phyloP scores from a whole-genome alignment of 2,797 vertebrate species.

The Huso huso region DNA sequence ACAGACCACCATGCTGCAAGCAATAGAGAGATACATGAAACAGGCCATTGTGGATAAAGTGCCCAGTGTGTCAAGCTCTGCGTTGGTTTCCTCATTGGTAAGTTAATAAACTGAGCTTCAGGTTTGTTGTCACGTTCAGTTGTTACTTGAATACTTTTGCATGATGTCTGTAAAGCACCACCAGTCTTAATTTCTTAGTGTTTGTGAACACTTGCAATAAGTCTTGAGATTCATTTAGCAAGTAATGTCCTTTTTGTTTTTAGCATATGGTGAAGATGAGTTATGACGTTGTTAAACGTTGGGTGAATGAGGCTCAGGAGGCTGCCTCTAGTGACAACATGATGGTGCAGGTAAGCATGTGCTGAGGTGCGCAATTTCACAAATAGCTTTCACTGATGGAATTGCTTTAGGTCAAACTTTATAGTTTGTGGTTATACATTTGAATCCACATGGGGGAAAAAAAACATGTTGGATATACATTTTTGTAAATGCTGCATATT shows the following conservation, averaged over 20 bases:
- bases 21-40: constrained; percentile 96
- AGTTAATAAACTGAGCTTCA: constrained; percentile 21
- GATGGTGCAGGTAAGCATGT: constrained; percentile 84
- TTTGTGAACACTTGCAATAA: too few relatives aligned
- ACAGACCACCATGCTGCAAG: constrained; percentile 93
- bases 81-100: constrained; percentile 90
- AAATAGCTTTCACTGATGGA: neutral
- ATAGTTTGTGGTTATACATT: neutral
- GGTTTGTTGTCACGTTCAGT: neutral
- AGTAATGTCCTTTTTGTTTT: constrained; percentile 19
- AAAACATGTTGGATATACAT: too few relatives aligned
- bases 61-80: constrained; percentile 90
- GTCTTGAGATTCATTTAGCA: neutral
- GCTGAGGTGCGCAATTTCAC: neutral
- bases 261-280: constrained; percentile 98
- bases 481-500: too few relatives aligned
- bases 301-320: constrained; percentile 96
- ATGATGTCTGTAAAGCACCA: too few relatives aligned
- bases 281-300: constrained; percentile 90
- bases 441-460: neutral
- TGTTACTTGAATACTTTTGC: neutral
- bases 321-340: constrained; percentile 93
- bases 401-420: neutral
- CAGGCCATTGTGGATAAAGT: constrained; percentile 97
- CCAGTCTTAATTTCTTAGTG: too few relatives aligned